Conservation (phyloP, 2,797 vertebrate species). For the Hipposideros larvatus region DNA sequence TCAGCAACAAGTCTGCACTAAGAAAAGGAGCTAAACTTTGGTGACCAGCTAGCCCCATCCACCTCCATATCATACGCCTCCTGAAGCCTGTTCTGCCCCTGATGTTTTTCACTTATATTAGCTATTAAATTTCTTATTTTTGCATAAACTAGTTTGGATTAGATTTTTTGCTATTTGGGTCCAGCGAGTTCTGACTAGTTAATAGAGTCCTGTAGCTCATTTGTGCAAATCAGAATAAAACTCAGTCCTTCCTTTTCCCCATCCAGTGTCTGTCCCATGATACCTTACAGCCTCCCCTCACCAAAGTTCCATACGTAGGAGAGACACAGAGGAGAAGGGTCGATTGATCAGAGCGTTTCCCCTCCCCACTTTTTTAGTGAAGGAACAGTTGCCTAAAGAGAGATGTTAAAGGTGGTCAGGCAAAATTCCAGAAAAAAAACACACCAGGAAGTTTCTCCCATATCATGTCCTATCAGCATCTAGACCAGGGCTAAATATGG, state of each 20-base stretch:
- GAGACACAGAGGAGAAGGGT: not conserved
- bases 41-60: not conserved
- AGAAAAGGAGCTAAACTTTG: not conserved
- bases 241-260: not conserved
- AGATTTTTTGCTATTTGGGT: not conserved
- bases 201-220: not conserved
- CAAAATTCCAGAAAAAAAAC: not conserved
- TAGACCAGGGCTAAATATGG: not conserved
- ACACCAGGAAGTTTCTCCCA: not conserved
- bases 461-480: rapidly evolving
- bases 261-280: not conserved
- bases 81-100: not conserved
- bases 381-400: not conserved
- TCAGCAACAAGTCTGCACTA: not conserved
- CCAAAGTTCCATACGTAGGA: not conserved
- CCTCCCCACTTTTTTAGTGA: not conserved
- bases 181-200: not conserved
- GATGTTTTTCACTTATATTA: not conserved
- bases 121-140: not conserved
- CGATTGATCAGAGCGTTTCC: too few species aligned
- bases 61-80: not conserved
- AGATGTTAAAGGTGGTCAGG: not conserved
- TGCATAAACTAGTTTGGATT: not conserved
- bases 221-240: not conserved
- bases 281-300: not conserved